phyloP scores from a whole-genome alignment of 1,140 invertebrate species.

The Nasonia vitripennis region DNA sequence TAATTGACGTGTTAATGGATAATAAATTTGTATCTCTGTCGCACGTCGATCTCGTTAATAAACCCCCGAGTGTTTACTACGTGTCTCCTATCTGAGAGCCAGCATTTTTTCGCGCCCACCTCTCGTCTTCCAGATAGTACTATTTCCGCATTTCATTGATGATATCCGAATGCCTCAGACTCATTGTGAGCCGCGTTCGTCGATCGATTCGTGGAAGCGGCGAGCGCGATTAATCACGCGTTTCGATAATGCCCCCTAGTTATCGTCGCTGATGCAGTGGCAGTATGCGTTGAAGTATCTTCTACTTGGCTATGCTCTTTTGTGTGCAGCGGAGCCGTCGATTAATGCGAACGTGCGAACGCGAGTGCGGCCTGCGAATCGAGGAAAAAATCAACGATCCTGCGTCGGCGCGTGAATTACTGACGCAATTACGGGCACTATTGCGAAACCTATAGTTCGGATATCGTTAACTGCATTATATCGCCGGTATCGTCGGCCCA shows the following conservation, averaged over 20 bases:
- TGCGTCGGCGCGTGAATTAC: conserved; percentile 58
- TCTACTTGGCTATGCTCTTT: background rate
- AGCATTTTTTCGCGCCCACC: conserved; percentile 34
- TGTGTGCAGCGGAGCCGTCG: background rate
- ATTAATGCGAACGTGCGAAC: background rate
- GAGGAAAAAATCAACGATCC: conserved; percentile 35
- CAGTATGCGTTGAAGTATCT: background rate
- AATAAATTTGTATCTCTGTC: conserved; percentile 69
- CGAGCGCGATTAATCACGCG: background rate
- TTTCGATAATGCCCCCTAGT: background rate
- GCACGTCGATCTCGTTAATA: conserved; percentile 65
- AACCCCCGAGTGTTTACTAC: conserved; percentile 62
- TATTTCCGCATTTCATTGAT: conserved; percentile 46
- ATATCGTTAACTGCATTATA: conserved; percentile 64
- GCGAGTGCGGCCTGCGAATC: background rate
- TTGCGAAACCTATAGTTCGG: conserved; percentile 63
- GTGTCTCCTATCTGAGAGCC: conserved; percentile 55
- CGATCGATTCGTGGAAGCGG: conserved; percentile 26
- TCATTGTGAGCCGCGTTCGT: background rate
- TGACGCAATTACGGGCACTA: conserved; percentile 62
- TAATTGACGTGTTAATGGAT: conserved; percentile 72
- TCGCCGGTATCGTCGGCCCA: conserved; percentile 30
- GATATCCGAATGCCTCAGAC: conserved; percentile 10
- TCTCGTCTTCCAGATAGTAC: background rate
- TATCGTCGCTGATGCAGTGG: background rate